Conservation (phyloP, 1,140 invertebrate genomes). For the Temnothorax longispinosus region DNA sequence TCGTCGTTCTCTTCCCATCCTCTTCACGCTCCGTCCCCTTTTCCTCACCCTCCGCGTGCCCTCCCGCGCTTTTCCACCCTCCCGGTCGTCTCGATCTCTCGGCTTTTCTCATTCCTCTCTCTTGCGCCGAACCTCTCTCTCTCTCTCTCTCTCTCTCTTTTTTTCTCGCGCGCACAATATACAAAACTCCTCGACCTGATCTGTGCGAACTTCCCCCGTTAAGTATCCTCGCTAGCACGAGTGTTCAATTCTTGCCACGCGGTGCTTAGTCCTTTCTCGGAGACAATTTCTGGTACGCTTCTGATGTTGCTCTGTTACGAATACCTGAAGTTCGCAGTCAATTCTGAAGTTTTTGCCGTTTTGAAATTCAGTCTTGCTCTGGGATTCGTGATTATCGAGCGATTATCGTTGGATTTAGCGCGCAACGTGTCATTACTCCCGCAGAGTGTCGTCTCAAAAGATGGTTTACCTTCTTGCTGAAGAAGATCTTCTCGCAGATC, state of each 20-base stretch:
- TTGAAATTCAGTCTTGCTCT: background rate
- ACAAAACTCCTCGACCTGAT: constrained; percentile 29
- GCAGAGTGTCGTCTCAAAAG: background rate
- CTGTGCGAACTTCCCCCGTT: constrained; percentile 43
- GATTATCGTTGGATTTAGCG: background rate
- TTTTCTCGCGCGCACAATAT: constrained; percentile 48
- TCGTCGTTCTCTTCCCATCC: constrained; percentile 57
- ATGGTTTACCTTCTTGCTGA: background rate
- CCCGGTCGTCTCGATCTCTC: constrained; percentile 33
- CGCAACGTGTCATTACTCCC: background rate
- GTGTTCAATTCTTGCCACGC: constrained; percentile 34
- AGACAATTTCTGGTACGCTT: background rate
- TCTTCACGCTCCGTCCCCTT: background rate
- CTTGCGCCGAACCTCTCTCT: constrained; percentile 2
- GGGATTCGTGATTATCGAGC: background rate
- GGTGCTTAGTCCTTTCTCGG: constrained; percentile 3
- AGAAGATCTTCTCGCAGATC: background rate
- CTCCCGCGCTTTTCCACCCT: constrained; percentile 4
- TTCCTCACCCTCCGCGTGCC: background rate
- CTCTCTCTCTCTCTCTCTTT: constrained; percentile 16
- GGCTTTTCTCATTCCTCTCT: constrained; percentile 11
- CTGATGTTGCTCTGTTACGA: background rate
- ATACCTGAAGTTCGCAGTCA: background rate
- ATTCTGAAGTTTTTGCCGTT: background rate
- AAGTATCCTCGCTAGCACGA: constrained; percentile 38